These are phyloP conservation scores for Opisthocomus hoazin DNA, from an alignment of 2,113 vertebrate species.

Conservation along the genomic window DNA sequence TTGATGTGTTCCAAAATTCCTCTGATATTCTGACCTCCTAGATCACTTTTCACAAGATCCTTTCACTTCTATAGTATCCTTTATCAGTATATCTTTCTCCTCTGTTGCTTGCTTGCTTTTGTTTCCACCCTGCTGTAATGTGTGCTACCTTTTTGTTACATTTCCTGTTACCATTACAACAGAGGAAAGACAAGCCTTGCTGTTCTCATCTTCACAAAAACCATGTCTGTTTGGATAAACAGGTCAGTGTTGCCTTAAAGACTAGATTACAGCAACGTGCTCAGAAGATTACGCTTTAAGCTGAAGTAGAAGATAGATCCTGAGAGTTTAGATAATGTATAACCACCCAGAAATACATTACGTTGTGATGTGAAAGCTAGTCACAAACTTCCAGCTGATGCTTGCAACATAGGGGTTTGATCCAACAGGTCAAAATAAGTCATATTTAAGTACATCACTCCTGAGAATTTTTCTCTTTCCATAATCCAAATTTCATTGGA, in stretches of 20 bases:
- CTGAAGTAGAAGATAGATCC: background rate
- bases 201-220: slow-evolving; percentile 21
- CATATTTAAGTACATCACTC: background rate
- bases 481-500: background rate
- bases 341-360: background rate
- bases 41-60: background rate
- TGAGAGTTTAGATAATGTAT: background rate
- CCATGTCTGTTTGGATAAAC: background rate
- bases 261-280: background rate
- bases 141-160: background rate
- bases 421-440: background rate
- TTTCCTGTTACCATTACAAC: background rate
- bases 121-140: background rate
- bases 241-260: background rate
- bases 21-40: background rate
- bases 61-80: background rate
- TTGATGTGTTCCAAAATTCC: background rate
- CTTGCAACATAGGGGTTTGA: background rate
- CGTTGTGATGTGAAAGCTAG: background rate
- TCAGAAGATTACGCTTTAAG: background rate
- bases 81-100: background rate
- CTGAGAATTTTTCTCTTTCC: background rate
- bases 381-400: background rate
- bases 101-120: background rate
- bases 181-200: slow-evolving; percentile 7